Percentiles rank a stretch among this genome's conserved stretches.
Evolutionary conservation across 2,797 vertebrate genomes (phyloP).

Genomic region (Tokudaia tokunoshimensis): DNA sequence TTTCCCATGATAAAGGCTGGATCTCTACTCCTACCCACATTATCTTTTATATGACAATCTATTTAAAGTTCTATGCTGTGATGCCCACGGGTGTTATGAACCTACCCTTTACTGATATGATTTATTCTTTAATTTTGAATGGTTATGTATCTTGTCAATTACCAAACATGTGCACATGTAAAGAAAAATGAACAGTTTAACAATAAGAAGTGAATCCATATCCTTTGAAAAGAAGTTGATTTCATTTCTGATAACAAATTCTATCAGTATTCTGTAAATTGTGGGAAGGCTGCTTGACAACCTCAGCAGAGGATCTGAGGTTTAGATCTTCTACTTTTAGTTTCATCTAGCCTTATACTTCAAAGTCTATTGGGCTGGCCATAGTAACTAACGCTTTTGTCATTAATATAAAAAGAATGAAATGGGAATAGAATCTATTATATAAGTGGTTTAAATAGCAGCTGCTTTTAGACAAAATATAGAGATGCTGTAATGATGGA

Average conservation of each 20-base stretch:
- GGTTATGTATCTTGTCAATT: not conserved
- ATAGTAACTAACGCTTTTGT: not conserved
- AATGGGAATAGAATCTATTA: not conserved
- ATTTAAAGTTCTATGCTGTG: not conserved
- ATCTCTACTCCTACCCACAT: not conserved
- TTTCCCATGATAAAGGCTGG: not conserved
- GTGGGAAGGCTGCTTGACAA: not conserved
- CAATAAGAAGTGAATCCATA: not conserved
- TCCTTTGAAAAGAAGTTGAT: not conserved
- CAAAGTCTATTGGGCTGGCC: not conserved
- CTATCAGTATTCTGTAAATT: not conserved
- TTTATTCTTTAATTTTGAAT: not conserved
- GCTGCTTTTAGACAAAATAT: not conserved
- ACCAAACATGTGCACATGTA: not conserved
- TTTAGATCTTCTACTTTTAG: not conserved
- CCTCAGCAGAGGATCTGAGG: not conserved
- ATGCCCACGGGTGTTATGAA: accelerated
- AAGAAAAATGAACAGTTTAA: not conserved
- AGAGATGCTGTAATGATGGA: not conserved
- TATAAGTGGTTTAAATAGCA: not conserved
- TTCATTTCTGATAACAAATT: not conserved
- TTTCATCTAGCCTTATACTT: not conserved
- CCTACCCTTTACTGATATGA: not conserved
- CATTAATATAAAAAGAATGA: not conserved
- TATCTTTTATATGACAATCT: not conserved